Base-by-base conservation (phyloP, 2,113 vertebrate genomes). In the Oxyruncus cristatus region DNA sequence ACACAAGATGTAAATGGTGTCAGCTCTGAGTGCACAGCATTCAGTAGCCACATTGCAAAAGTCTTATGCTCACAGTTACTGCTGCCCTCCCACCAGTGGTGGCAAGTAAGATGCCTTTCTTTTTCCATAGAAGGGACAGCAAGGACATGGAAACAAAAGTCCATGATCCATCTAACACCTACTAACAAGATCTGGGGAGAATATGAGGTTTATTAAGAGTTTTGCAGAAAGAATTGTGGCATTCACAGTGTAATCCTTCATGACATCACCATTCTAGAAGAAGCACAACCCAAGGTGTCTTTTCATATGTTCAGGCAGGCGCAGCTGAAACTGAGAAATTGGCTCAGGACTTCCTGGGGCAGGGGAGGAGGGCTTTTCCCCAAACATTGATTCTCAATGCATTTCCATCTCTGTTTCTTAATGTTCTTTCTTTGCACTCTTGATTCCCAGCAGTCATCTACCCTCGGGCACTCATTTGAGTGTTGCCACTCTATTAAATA, bases 381-480 rank as follows among this genome's bases (percentile, higher is more conserved):
- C 70, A 74, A 52, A 62, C 72, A 72, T 8, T 63, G 84, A 79
- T 62, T 87, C 32, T 89, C 73, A 78, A 12, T 79, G 71, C n/a
- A 65, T 93, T 93, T 89, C 70, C 52, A 58, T 67, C 65, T 85
- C 56, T 85, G 12, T 44, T 82, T 81, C 84, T 84, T 91, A 59
- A 58, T 58, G 55, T 77, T 68, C 27, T 93, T 85, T 88, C 72
- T 75, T 41, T 61, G 52, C 32, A 50, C 35, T 81, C 84, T 74
- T 75, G 42, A 85, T 94, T 96, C 89, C 80, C 93, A 96, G 74
- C 14, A 1, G 52, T 87, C 21, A 49, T 79, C 35, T 80, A n/a
- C 70, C 93, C 80, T 4, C 3, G 18, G 87, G 70, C 44, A 78
- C 55, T 81, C 52, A 44, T 49, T 87, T 71, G 55, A 95, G 18